Conservation (phyloP, 2,888 invertebrate species). For the Thelaira solivaga region DNA sequence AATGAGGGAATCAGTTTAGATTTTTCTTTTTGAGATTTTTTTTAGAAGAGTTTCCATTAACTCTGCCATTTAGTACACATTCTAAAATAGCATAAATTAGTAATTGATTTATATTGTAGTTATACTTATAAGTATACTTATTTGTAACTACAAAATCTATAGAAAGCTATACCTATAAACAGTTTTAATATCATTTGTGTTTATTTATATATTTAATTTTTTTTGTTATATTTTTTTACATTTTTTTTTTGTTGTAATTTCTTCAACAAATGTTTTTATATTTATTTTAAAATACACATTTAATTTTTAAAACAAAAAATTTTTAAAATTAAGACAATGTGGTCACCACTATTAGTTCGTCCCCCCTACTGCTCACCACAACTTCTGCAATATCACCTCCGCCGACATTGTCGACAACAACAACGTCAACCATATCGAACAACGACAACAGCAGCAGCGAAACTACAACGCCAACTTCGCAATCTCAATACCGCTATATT, state of each 20-base stretch:
- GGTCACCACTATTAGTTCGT: slow-evolving; percentile 77
- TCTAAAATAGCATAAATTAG: no score
- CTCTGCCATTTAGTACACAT: no score
- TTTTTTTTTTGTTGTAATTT: slow-evolving; percentile 49
- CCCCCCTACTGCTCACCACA: slow-evolving; percentile 71
- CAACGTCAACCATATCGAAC: slow-evolving; percentile 38
- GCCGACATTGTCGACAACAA: slow-evolving; percentile 61
- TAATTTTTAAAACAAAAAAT: slow-evolving; percentile 73
- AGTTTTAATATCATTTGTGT: background rate
- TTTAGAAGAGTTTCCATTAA: no score
- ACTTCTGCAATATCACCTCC: slow-evolving; percentile 62
- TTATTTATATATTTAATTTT: slow-evolving; percentile 17
- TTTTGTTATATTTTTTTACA: slow-evolving; percentile 28
- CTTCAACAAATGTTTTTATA: slow-evolving; percentile 55
- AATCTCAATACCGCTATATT: slow-evolving; percentile 72
- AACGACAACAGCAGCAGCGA: slow-evolving; percentile 21
- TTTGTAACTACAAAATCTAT: slow-evolving; percentile 6
- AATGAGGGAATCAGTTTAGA: no score
- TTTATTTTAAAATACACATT: slow-evolving; percentile 62
- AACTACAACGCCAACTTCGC: slow-evolving; percentile 43
- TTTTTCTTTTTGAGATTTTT: no score
- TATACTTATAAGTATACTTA: background rate
- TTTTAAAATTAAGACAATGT: slow-evolving; percentile 76
- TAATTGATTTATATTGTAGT: no score
- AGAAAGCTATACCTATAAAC: background rate